Evolutionary conservation across 1,140 invertebrate genomes (phyloP), one percentile per base, ranked within the genome.

Genomic region (Vollenhovia emeryi): DNA sequence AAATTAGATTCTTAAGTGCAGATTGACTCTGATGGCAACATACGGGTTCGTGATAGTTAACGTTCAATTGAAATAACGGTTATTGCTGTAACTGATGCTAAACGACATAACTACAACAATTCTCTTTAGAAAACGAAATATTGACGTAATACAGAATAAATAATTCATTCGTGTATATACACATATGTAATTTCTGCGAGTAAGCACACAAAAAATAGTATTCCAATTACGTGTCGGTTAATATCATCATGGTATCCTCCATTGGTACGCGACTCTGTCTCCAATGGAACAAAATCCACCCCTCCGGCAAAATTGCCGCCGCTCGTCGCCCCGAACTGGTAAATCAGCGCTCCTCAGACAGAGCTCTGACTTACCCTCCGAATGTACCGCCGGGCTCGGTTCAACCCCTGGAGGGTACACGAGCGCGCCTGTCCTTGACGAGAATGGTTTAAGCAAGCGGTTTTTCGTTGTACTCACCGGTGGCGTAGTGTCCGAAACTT

Each of bases 401-500:
- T 62, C 69, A 40, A 79, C 36, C 62, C 86, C 40, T 59, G 27
- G 43, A 75, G 43, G 86, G 69, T 89, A 84, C 11, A 33, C 57
- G 57, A 24, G 69, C 15, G n/a, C 27, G 30, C 74, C 69, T 69
- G 57, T 36, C 66, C 66, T 83, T 55, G 74, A 55, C 57, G 43
- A n/a, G n/a, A 30, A 68, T 43, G 64, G 36, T 69, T n/a, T 59
- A 36, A 66, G 55, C 76, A 59, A 59, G 68, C 59, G 60, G 55
- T 71, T 36, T 73, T 52, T 60, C 60, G 11, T 88, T 68, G 57
- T 93, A 96, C 96, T 96, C 95, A 97, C 97, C 97, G 96, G 97
- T 95, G 50, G 96, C 95, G 92, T 97, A 97, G 85, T 96, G 96
- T 92, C 96, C 96, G 93, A 97, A 97, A 95, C 96, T 97, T 64